A percentile compares a stretch with the other conserved stretches of the same genome.
Evolutionary conservation across 2,113 vertebrate genomes (phyloP).

Genomic region (Gallinago media): DNA sequence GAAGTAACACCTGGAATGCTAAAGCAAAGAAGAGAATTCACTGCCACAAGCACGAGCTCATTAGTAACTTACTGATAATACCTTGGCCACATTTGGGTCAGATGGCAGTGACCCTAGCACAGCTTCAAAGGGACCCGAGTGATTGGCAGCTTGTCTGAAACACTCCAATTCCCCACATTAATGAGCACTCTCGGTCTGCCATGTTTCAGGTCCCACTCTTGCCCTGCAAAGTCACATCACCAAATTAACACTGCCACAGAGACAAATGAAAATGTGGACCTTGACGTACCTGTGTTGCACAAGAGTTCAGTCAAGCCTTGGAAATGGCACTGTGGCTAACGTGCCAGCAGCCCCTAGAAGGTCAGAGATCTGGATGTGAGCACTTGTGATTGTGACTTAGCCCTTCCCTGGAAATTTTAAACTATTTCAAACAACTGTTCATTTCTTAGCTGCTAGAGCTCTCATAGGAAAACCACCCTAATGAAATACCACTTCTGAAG

Average conservation of each 20-base stretch:
- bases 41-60: background rate
- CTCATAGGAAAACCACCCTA: background rate
- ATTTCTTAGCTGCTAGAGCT: background rate
- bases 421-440: background rate
- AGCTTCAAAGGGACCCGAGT: background rate
- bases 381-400: background rate
- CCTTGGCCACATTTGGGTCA: background rate
- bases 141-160: background rate
- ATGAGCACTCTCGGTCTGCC: background rate
- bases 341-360: background rate
- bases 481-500: background rate
- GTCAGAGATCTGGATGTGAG: background rate
- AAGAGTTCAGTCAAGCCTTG: background rate
- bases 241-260: background rate
- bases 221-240: background rate
- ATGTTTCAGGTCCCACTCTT: fast-evolving
- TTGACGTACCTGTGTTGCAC: background rate
- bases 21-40: background rate
- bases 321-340: background rate
- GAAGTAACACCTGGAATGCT: background rate
- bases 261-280: background rate
- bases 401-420: background rate
- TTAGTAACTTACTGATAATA: constrained; percentile 21
- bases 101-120: background rate
- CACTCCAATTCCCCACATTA: background rate